Base-by-base conservation (phyloP, 1,140 invertebrate genomes). In the Lamellibrachia luymesi region DNA sequence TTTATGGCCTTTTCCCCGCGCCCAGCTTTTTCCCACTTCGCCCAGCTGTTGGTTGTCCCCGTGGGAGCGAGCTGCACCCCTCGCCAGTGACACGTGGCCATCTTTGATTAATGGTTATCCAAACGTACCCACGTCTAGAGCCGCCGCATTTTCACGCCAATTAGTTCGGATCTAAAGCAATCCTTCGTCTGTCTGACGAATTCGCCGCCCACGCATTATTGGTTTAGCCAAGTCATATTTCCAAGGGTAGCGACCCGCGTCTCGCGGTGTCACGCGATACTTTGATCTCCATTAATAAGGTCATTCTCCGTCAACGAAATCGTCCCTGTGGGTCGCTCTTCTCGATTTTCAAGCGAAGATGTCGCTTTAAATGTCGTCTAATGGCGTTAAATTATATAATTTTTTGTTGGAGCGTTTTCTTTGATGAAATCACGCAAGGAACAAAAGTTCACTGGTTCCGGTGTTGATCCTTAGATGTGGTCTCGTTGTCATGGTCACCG, bases 171-270 rank as follows among this genome's bases (percentile, higher is more conserved):
- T 80, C 64, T 80, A 80, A 80, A 80, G 13, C 64, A 80, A 80
- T 22, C 64, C 64, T 10, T 10, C 64, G 64, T 80, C 64, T 80
- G 64, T 80, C 64, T 80, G 64, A 80, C 17, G 13, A 80, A 10
- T 80, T 17, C 64, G 64, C 64, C 64, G 64, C 64, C 64, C 13
- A 80, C 64, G 64, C 64, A 22, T 80, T 80, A 80, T 80, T 80
- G 64, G 64, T 80, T 80, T 22, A 80, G 64, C 64, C 17, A 80
- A 80, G 64, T 80, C 64, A 80, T 80, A 80, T 80, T 80, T 80
- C 64, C 64, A 80, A 80, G 64, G 64, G 64, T 80, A 80, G 64
- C 64, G 64, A 80, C 64, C 64, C 64, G 64, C 64, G 64, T 80
- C 64, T 80, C 64, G 64, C 13, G 64, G 64, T 80, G 64, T 80